Evolutionary conservation across 2,797 vertebrate species (phyloP).

Genomic region (Myripristis murdjan): DNA sequence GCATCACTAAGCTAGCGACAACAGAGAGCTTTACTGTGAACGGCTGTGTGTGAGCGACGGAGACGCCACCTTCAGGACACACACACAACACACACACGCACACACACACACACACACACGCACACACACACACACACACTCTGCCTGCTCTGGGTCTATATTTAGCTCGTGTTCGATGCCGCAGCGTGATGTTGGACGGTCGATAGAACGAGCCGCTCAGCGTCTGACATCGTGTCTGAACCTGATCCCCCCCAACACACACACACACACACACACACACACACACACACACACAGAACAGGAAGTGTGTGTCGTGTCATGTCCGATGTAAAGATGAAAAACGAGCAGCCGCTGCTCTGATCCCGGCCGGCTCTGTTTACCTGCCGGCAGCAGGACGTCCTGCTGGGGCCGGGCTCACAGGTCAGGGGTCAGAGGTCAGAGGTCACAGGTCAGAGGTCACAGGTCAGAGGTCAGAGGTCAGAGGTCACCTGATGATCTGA

Average conservation of each 20-base stretch:
- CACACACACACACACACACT: constrained; percentile 10
- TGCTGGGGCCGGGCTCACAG: too few relatives aligned
- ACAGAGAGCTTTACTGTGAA: constrained; percentile 1
- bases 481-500: too few relatives aligned
- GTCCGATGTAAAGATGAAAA: too few relatives aligned
- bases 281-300: too few relatives aligned
- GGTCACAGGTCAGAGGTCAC: too few relatives aligned
- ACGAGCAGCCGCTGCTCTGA: too few relatives aligned
- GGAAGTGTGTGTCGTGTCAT: constrained; percentile 27
- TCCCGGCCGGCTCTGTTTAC: too few relatives aligned
- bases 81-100: neutral
- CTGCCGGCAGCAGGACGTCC: too few relatives aligned
- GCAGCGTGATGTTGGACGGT: constrained; percentile 51
- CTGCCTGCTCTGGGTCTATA: constrained; percentile 44
- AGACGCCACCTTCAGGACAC: constrained; percentile 3
- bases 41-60: neutral
- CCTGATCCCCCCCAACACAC: constrained; percentile 58
- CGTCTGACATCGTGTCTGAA: constrained; percentile 72
- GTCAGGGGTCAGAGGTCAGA: too few relatives aligned
- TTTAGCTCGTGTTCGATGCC: constrained; percentile 69
- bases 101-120: constrained; percentile 16
- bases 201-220: constrained; percentile 61
- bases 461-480: too few relatives aligned
- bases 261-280: too few relatives aligned
- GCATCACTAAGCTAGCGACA: constrained; percentile 17